phyloP scores from a whole-genome alignment of 2,888 invertebrate species.

The Drosophila peninsularis region DNA sequence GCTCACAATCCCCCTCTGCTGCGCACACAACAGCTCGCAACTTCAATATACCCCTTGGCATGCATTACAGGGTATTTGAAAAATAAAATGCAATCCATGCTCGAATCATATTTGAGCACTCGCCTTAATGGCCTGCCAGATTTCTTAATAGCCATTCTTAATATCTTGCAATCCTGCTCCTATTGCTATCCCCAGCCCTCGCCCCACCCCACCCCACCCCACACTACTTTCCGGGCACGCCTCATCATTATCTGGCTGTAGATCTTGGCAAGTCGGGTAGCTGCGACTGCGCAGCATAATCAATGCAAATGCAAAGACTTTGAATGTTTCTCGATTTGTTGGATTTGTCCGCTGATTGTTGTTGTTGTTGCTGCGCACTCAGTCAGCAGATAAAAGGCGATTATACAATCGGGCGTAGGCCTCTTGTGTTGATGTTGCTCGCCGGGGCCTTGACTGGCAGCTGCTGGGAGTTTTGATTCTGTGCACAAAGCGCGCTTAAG shows the following conservation, averaged over 20 bases:
- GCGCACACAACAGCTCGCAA: not conserved
- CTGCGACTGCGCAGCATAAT: slow-evolving; percentile 37
- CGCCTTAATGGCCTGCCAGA: slow-evolving; percentile 70
- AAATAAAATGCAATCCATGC: slow-evolving; percentile 29
- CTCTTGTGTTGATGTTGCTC: slow-evolving; percentile 26
- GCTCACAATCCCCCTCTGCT: not conserved
- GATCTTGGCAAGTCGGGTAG: slow-evolving; percentile 40
- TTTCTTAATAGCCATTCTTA: slow-evolving; percentile 75
- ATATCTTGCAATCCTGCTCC: slow-evolving; percentile 37
- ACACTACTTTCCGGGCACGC: slow-evolving; percentile 24
- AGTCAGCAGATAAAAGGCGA: slow-evolving; percentile 35
- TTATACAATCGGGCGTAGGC: slow-evolving; percentile 60
- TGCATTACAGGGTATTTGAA: slow-evolving; percentile 25
- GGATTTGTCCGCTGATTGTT: slow-evolving; percentile 5
- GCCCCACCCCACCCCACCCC: not conserved
- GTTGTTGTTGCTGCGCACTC: no score
- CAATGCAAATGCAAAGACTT: slow-evolving; percentile 42
- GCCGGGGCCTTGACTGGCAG: slow-evolving; percentile 41
- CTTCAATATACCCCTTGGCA: not conserved
- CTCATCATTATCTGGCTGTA: slow-evolving; percentile 40
- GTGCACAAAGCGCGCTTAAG: slow-evolving; percentile 65
- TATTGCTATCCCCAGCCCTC: not conserved
- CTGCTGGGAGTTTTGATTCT: slow-evolving; percentile 47
- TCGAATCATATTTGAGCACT: slow-evolving; percentile 58
- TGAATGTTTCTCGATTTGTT: slow-evolving; percentile 20